Base-by-base conservation (phyloP, 53 echinoderm and acorn worm genomes). In the Patiria pectinifera region DNA sequence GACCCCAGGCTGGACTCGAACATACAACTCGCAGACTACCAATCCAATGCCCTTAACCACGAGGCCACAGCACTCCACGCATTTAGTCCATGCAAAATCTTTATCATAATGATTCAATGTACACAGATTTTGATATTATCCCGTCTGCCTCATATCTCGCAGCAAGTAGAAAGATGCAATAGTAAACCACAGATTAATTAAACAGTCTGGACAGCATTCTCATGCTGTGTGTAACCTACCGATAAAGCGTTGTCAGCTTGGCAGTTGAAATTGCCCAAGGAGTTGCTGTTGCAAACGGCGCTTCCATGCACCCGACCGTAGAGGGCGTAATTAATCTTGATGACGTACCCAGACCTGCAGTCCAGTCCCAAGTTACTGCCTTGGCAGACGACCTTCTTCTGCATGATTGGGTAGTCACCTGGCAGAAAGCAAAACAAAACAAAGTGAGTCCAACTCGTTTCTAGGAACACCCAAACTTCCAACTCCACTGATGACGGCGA, bases 321-420 rank as follows among this genome's bases (percentile, higher is more conserved):
- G n/a, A 85, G 69, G 71, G 85, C 85, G 45, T 85, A 69, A 58
- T 85, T 70, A 46, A 85, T 71, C 71, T 85, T 61, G 71, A 85
- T 85, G 70, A 85, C 48, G 47, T 85, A 46, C 9, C 85, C 48
- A 71, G 85, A 47, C 8, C 7, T 16, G 47, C 85, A 85, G 47
- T 85, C 85, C 14, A 85, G 44, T 45, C 85, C 85, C 69, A 85
- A 47, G 24, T 69, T 21, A 9, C 48, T 18, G 11, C 85, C 85
- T 47, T 85, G 43, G 71, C 85, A 85, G 13, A 85, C 85, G 6
- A 18, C 9, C 48, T 85, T 85, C 8, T 70, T 45, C 15, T 16
- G 46, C 85, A 79, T 79, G 80, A 79, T 79, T 9, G 80, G 80
- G 46, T 79, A 79, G 80, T 79, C 80, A 79, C 80, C 80, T 79